Evolutionary conservation across 2,797 vertebrate genomes (phyloP), one percentile per base, ranked within the genome.

Genomic region (Bovichtus variegatus): DNA sequence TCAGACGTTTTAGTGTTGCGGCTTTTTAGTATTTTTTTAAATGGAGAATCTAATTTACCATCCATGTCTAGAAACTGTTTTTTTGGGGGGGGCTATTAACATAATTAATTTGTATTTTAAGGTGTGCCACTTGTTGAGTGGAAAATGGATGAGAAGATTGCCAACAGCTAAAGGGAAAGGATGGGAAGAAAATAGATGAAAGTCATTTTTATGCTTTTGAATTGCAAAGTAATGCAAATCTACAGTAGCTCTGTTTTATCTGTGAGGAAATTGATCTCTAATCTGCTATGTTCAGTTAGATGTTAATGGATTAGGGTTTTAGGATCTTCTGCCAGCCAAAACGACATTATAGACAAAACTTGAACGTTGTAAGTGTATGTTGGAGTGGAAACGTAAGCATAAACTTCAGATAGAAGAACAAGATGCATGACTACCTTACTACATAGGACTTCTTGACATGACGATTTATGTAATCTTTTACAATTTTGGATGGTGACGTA

Each of bases 101-200:
- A 65, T 81, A 83, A 87, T 87, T 73, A 8, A 81, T 88, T 76
- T 86, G 54, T 82, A 79, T 82, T 87, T 83, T 80, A 51, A 81
- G 67, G 73, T 82, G 72, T 70, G 57, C 69, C 71, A 70, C 76
- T 83, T 77, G 43, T 74, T 76, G 54, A 62, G 49, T 62, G 40
- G 41, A 58, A 82, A 85, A 87, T 76, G 70, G 73, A 89, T 78
- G 19, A 81, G 50, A 74, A 74, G 74, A 84, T 78, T 43, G 6
- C 23, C 66, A 60, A 38, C 46, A 4, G 25, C 25, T 58, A 31
- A 40, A 44, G 8, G 5, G 6, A 36, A 60, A 6, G 4, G 19
- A 51, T 16, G 10, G 4, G n/a, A 61, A 29, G 16, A 63, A 41
- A 43, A 57, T 8, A 21, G 38, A 41, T 66, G 50, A 63, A 51